Evolutionary conservation across 53 echinoderm and acorn worm species (phyloP), one percentile per base, ranked within the genome.

Genomic region (Arbacia lixula): DNA sequence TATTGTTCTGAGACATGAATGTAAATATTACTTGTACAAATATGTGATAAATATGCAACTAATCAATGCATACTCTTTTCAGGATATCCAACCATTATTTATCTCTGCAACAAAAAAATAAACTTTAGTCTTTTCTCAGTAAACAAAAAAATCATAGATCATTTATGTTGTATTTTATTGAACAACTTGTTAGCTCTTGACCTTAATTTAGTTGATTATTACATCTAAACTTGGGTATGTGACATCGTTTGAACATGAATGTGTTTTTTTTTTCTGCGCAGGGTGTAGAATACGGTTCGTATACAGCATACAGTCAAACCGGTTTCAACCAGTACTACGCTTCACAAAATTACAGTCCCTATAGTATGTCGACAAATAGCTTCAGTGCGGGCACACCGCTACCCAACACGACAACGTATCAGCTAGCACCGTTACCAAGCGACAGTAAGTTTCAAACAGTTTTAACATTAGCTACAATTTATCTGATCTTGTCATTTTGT

Each of bases 251-350:
- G 8, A 10, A 46, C 49, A 8, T 10, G 8, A 46, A 46, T 46
- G 14, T 20, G 21, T 20, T 1, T 34, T 76, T 33, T 20, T 73
- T 52, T 54, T 12, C 19, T n/a, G n/a, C 21, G 9, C 83, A 97
- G 98, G 94, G 94, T 84, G 76, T 91, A 71, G 99, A 99, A 42
- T 94, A 94, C 85, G 92, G 99, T 81, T 83, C 96, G 55, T 96
- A 96, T 85, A 91, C 94, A 26, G 53, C 72, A 36, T 99, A 94
- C 60, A 87, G 92, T 46, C 94, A 94, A 84, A 85, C 90, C 60
- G 88, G 92, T 63, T 88, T 94, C 78, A 94, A 99, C 85, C 99
- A 94, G 94, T 99, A 99, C 91, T 99, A 99, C 51, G 68, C 93
- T 38, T 33, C 93, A 40, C 96, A 93, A 65, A 92, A 94, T 27